Base-by-base conservation (phyloP, 1,140 invertebrate species). In the Hyles vespertilio region DNA sequence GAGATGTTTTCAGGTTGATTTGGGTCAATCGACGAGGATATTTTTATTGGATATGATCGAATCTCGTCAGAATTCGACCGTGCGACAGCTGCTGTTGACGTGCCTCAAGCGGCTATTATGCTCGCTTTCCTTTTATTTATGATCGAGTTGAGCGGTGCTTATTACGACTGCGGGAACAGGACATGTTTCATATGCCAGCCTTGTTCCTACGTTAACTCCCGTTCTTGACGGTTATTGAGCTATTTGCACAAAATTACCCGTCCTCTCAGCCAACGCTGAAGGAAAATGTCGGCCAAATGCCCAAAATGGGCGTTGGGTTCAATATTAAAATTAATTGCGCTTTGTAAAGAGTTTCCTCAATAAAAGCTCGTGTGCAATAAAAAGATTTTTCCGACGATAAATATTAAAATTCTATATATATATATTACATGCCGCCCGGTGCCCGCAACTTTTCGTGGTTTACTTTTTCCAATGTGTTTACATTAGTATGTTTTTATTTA, bases 71-170 rank as follows among this genome's bases (percentile, higher is more conserved):
- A 74, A 72, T 71, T 72, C 63, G 67, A 51, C 63, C 54, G 59
- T 46, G 72, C 78, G 74, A 70, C 81, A 81, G 79, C 75, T 86
- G 83, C 63, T 65, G 61, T 64, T 83, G 81, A 81, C 79, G 79
- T 72, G 65, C 69, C 67, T 71, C 68, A 63, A 72, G 70, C 69
- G 69, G 65, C 74, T 74, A 68, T 78, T 74, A 71, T 71, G 71
- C 65, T 65, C 65, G 61, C 64, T 79, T 61, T 68, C 71, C 70
- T 77, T 81, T 82, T 86, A 84, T 84, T 84, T 80, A 83, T 81
- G 75, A 76, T 67, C 74, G 58, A 77, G 74, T 81, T 83, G 73
- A 79, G 70, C 74, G 70, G 59, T 69, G 74, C 77, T 81, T 82
- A 85, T 81, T 85, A 78, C 72, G 65, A 66, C 64, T 79, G 69